Base-by-base conservation (phyloP, 2,888 invertebrate species). In the Pherbina coryleti region DNA sequence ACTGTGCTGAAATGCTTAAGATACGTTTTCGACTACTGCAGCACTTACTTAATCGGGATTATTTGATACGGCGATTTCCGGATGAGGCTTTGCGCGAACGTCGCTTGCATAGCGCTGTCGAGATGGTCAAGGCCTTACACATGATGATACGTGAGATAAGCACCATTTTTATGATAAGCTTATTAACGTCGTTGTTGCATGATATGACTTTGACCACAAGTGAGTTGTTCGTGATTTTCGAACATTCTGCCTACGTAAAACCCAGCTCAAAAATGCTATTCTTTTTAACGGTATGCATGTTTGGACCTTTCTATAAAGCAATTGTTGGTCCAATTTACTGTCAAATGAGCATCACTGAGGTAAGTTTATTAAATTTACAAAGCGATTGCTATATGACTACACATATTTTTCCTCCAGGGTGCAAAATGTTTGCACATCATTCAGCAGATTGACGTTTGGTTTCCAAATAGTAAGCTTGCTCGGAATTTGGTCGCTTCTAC, bases 11-110 rank as follows among this genome's bases (percentile, higher is more conserved):
- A 64, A 14, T 88, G 25, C 57, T 88, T 3, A 55, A 79, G 37
- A 86, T 88, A 60, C 84, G 88, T 0, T 88, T 88, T 71, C 84
- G 87, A 0, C 77, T 88, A 22, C 44, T 88, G 76, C 87, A 86
- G 71, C 81, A 80, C 37, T 78, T 88, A 0, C 78, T 88, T 0
- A 53, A 80, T 28, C 82, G 78, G 0, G 55, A 80, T 8, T 83
- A 81, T 31, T 77, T 88, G 1, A 2, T 55, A n/a, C 77, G 49
- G 14, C 79, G 79, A 0, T 85, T 82, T 49, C 72, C 81, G 19
- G 72, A 77, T 5, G n/a, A 5, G 8, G 66, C 75, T 0, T 71
- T 84, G 31, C 80, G 84, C 17, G 81, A 84, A n/a, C 71, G 79
- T 5, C 83, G 84, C 0, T 19, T 88, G 3, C 78, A 79, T 4